A percentile compares a stretch with the other conserved stretches of the same genome.
These are phyloP conservation scores for Argentina silus DNA, from an alignment of 2,797 vertebrate species.

Conservation along the genomic window DNA sequence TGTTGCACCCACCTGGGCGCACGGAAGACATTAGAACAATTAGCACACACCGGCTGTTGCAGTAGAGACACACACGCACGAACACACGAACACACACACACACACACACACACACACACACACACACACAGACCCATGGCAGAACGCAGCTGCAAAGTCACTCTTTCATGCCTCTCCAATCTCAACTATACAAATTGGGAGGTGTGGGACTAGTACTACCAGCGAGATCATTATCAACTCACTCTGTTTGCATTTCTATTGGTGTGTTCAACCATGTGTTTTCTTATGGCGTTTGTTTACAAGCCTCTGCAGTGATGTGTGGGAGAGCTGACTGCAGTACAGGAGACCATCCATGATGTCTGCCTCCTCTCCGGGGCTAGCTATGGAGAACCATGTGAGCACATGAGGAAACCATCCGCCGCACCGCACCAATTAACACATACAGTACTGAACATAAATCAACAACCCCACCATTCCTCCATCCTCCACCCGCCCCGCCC, in stretches of 20 bases:
- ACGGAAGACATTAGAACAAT: neutral
- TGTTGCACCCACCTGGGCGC: neutral
- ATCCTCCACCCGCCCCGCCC: constrained; percentile 39
- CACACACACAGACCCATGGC: neutral
- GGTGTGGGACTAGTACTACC: neutral
- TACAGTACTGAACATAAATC: constrained; percentile 33
- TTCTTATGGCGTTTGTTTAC: constrained; percentile 33
- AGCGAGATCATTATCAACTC: constrained; percentile 7
- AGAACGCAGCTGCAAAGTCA: constrained; percentile 8
- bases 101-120: neutral
- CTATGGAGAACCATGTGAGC: constrained; percentile 29
- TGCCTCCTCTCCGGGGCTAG: neutral
- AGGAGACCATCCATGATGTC: constrained; percentile 13
- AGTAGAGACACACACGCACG: neutral
- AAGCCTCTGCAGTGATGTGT: constrained; percentile 30
- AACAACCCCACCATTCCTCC: constrained; percentile 26
- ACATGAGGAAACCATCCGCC: constrained; percentile 58
- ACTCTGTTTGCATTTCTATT: constrained; percentile 10
- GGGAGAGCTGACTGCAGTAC: constrained; percentile 30
- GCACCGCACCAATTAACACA: constrained; percentile 56
- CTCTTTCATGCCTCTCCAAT: neutral
- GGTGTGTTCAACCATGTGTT: constrained; percentile 1
- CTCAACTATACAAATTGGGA: constrained; percentile 22
- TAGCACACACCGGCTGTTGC: neutral
- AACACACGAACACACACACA: constrained; percentile 2